Base-by-base conservation (phyloP, 92 coral and sea anemone species). In the Umimayanthus kanabou region DNA sequence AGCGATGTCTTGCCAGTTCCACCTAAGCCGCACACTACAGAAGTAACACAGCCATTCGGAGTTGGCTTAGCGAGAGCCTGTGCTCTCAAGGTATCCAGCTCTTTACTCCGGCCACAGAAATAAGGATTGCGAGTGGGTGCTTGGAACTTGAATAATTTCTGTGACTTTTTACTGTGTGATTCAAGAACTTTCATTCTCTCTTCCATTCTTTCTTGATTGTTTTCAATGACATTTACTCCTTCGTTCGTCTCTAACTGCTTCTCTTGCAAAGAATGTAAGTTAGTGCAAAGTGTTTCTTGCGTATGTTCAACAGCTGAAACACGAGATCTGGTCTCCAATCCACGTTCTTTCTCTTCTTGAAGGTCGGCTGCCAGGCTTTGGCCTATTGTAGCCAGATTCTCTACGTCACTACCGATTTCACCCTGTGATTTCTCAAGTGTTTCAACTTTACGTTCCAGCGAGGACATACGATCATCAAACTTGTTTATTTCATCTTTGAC, bases 1-100 rank as follows among this genome's bases (percentile, higher is more conserved):
- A 96, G 96, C 13, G 96, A 92, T 6, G 98, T 94, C 83, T 96
- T 96, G 1, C 98, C 98, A 3, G 91, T 91, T 70, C 98, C 98
- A 4, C 98, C 98, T 15, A 95, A 93, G 40, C 98, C 98, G 74
- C 92, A 93, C 71, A 96, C 80, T 13, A 91, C 93, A 16, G 94
- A 81, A 22, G 89, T 61, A 28, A 39, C 71, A 55, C 92, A 94
- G 70, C 82, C 87, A 15, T 69, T 42, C 23, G 9, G 76, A 49
- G 55, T 67, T 79, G 58, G 22, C 40, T 49, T 67, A 14, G 49
- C 79, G 43, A 85, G 87, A 5, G 87, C 23, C 2, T 77, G 93
- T 75, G 76, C 25, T 39, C 74, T 88, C 45, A 94, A 79, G 42
- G 57, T 11, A 0, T 77, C 66, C 77, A 94, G 82, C 85, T 94